Evolutionary conservation across 2,888 invertebrate genomes (phyloP).

Genomic region (Hydroisotoma schaefferi): DNA sequence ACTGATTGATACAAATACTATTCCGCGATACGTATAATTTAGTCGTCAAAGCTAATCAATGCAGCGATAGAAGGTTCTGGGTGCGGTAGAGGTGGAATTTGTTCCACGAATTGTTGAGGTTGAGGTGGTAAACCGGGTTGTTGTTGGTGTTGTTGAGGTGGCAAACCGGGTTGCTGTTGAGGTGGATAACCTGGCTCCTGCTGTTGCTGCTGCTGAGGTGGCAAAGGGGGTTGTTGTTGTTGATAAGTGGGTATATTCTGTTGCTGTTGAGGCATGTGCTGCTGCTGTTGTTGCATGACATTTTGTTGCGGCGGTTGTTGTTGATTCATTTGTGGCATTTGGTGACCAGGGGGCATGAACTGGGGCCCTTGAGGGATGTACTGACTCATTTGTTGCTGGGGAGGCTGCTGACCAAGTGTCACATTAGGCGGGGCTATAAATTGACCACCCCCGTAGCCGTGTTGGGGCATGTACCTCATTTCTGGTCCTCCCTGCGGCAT

Average conservation of each 20-base stretch:
- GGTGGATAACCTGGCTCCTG: slow-evolving; percentile 7
- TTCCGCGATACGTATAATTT: too few species aligned
- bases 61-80: slow-evolving; percentile 41
- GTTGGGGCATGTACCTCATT: slow-evolving; percentile 17
- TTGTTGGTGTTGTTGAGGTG: neutral
- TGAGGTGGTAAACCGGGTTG: slow-evolving; percentile 1
- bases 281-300: slow-evolving; percentile 18
- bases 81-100: slow-evolving; percentile 20
- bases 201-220: slow-evolving; percentile 46
- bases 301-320: slow-evolving; percentile 43
- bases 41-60: slow-evolving; percentile 49
- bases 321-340: slow-evolving; percentile 15
- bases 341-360: slow-evolving; percentile 10
- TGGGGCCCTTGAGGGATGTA: slow-evolving; percentile 4
- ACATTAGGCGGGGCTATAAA: slow-evolving; percentile 19
- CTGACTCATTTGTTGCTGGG: slow-evolving; percentile 13
- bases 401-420: slow-evolving; percentile 11
- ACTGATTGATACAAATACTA: too few species aligned
- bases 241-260: slow-evolving; percentile 3
- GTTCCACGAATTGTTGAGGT: slow-evolving; percentile 13
- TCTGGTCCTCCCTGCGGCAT: slow-evolving; percentile 16
- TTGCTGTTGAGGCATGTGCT: slow-evolving; percentile 26
- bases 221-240: slow-evolving; percentile 23
- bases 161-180: neutral
- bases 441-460: slow-evolving; percentile 9